phyloP scores from a whole-genome alignment of 2,888 invertebrate species.

The Rhagonycha fulva region DNA sequence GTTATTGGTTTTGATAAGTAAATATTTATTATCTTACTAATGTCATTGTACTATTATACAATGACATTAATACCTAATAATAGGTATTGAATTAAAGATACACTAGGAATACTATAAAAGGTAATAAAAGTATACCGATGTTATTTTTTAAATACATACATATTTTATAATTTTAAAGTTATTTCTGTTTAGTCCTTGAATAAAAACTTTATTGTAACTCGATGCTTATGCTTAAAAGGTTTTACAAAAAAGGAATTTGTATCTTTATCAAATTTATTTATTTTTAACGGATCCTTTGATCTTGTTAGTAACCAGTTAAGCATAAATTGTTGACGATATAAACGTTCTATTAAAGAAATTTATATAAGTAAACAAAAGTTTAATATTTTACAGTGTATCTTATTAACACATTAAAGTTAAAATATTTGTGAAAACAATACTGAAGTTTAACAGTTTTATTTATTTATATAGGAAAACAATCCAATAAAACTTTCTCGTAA shows the following conservation, averaged over 20 bases:
- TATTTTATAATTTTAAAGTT: neutral
- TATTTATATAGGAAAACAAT: too few species aligned
- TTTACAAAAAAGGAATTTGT: neutral
- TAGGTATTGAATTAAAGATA: neutral
- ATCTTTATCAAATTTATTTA: conserved; percentile 10
- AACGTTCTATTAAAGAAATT: neutral
- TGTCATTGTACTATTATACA: too few species aligned
- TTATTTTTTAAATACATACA: too few species aligned
- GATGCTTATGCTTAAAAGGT: conserved; percentile 6
- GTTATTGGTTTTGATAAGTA: neutral
- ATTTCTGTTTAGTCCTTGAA: neutral
- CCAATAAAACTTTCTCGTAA: too few species aligned
- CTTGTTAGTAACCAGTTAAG: conserved; percentile 7
- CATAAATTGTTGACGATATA: conserved; percentile 6
- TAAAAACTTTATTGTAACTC: conserved; percentile 3
- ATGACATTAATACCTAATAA: too few species aligned
- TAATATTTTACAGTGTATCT: neutral
- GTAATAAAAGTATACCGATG: too few species aligned
- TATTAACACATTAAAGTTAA: neutral
- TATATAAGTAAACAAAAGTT: neutral
- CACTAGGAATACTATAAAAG: too few species aligned
- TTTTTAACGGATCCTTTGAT: conserved; percentile 12
- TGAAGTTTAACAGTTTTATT: too few species aligned
- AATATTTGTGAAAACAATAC: neutral
- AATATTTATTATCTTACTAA: neutral